Evolutionary conservation across 1,140 invertebrate genomes (phyloP).

Genomic region (Drosophila saltans): DNA sequence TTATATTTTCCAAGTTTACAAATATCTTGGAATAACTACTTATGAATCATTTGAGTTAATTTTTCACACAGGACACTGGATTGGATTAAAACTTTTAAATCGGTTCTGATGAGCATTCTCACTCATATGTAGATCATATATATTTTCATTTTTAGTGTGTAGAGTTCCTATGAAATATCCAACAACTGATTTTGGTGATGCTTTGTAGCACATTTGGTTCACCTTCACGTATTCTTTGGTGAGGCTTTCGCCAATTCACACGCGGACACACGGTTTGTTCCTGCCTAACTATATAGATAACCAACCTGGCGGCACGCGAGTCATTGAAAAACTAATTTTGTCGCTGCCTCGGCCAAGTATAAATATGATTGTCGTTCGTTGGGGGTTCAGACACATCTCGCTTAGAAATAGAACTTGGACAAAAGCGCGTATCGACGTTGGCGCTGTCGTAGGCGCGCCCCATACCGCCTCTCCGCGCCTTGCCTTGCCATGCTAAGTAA

Average conservation of each 20-base stretch:
- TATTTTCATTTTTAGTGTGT: background rate
- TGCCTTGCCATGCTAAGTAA: conserved; percentile 54
- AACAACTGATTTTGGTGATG: background rate
- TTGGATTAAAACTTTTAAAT: background rate
- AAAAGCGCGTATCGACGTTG: conserved; percentile 52
- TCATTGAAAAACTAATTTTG: conserved; percentile 81
- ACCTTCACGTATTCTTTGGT: conserved; percentile 10
- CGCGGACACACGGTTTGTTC: conserved; percentile 20
- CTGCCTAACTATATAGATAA: conserved; percentile 58
- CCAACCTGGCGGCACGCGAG: conserved; percentile 72
- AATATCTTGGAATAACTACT: background rate
- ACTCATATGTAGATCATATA: background rate
- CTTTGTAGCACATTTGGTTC: background rate
- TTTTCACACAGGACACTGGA: background rate
- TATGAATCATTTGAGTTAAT: background rate
- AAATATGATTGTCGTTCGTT: conserved; percentile 77
- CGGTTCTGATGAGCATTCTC: background rate
- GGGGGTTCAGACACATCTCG: conserved; percentile 64
- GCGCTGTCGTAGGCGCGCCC: conserved; percentile 11
- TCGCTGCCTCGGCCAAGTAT: conserved; percentile 72
- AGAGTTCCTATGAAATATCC: background rate
- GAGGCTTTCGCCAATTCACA: conserved; percentile 14
- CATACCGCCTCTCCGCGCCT: conserved; percentile 4
- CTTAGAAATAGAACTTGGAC: conserved; percentile 78
- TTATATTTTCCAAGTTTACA: background rate